A percentile compares a stretch with the other conserved stretches of the same genome.
Conservation (phyloP, 2,888 invertebrate species). For the Drosophila lacicola region DNA sequence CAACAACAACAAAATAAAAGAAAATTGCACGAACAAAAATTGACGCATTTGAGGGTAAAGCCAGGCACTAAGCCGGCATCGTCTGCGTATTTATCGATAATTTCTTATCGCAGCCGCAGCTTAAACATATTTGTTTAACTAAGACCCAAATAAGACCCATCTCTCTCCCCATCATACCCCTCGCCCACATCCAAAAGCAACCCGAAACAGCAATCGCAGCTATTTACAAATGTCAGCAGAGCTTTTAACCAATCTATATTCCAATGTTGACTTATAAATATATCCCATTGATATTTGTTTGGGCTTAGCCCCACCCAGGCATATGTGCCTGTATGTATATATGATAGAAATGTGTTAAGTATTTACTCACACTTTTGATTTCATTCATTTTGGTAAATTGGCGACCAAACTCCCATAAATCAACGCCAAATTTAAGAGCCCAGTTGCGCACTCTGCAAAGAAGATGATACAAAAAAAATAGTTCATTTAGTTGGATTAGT, state of each 20-base stretch:
- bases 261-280: conserved; percentile 27
- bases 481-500: conserved; percentile 12
- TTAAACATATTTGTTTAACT: conserved; percentile 61
- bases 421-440: conserved; percentile 95
- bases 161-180: neutral
- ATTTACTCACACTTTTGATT: conserved; percentile 91
- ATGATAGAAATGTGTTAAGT: conserved; percentile 1
- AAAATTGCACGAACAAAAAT: conserved; percentile 35
- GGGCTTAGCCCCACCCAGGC: conserved; percentile 4
- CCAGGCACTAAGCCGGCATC: conserved; percentile 55
- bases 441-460: conserved; percentile 94
- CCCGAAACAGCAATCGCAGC: conserved; percentile 40
- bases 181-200: neutral
- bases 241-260: conserved; percentile 31
- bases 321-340: conserved; percentile 7
- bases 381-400: conserved; percentile 95
- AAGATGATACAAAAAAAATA: conserved; percentile 62
- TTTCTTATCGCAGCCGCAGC: conserved; percentile 56
- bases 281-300: conserved; percentile 24
- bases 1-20: conserved; percentile 20
- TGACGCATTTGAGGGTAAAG: conserved; percentile 60
- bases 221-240: conserved; percentile 57
- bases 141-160: conserved; percentile 32
- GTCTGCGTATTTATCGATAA: conserved; percentile 68
- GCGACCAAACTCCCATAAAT: conserved; percentile 94